A percentile compares a stretch with the other conserved stretches of the same genome.
These are phyloP conservation scores for Graptemys geographica DNA, from an alignment of 2,797 vertebrate species.

Conservation along the genomic window DNA sequence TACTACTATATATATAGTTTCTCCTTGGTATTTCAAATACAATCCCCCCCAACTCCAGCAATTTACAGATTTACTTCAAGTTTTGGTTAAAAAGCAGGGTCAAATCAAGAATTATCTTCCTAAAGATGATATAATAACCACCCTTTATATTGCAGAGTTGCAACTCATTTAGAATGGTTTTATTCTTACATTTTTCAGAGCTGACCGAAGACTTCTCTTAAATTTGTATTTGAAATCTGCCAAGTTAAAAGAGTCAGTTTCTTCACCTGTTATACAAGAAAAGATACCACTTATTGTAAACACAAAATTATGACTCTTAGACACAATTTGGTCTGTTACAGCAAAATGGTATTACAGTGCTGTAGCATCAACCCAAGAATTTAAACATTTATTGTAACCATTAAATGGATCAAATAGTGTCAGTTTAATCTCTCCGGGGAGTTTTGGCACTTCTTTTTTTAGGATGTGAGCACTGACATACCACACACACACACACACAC, in stretches of 20 bases:
- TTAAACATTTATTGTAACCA: not conserved
- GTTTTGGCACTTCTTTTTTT: not conserved
- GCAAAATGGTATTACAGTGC: not conserved
- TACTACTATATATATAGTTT: not conserved
- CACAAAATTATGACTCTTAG: not conserved
- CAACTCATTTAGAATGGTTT: constrained; percentile 3
- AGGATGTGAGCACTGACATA: not conserved
- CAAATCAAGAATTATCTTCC: fast-evolving
- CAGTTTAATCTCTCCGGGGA: not conserved
- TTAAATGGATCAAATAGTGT: not conserved
- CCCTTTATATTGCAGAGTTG: not conserved
- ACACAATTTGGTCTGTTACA: not conserved
- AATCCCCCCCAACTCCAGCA: not conserved
- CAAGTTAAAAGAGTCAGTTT: constrained; percentile 82
- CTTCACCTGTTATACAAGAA: constrained; percentile 78
- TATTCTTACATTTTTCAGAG: constrained; percentile 88
- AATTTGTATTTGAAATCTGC: constrained; percentile 87
- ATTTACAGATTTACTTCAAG: not conserved
- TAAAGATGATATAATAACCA: not conserved
- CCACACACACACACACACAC: not conserved
- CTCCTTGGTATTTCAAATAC: not conserved
- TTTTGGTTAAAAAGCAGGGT: not conserved
- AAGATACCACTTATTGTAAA: not conserved
- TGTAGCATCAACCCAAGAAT: not conserved
- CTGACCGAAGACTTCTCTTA: constrained; percentile 84